Base-by-base conservation (phyloP, 2,113 vertebrate genomes). In the Tachysurus vachellii region DNA sequence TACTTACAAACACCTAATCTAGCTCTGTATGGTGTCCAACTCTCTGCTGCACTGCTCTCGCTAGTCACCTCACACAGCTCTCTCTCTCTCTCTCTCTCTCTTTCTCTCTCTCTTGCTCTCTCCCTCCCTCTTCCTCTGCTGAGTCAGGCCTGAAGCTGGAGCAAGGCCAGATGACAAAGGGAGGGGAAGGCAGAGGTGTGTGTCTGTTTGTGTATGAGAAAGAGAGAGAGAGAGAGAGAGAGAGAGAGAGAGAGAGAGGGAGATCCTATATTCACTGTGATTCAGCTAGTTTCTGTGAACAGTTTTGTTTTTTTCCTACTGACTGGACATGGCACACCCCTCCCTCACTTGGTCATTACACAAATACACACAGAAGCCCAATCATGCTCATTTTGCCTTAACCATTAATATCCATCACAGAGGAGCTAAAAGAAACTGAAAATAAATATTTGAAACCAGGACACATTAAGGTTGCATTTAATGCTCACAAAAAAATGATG, bases 101-200 rank as follows among this genome's bases (percentile, higher is more conserved):
- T 42, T 64, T 61, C 42, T n/a, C 36, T 81, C 77, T 66, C 84
- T 50, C 73, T 73, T 80, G 57, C 31, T 75, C 83, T 88, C 42
- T 81, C 83, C 66, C 84, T 66, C 64, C 28, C 73, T 53, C 85
- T 66, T 68, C 73, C 82, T 90, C 73, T 87, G 86, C 86, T 87
- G 89, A 90, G 87, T 90, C 89, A 90, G 89, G 87, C 86, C 82
- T 84, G 82, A 54, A 42, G 73, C 73, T 87, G 86, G 61, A 87
- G 86, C 47, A 21, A 21, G 61, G 50, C 86, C 86, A 82, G 76
- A 82, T 79, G 61, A 73, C 56, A 36, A 42, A 47, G 81, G 71
- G 73, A 77, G 81, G 81, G 66, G 80, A 36, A 64, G 1, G 13
- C 26, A 64, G 54, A 77, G 71, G 82, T 70, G 61, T n/a, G 81